Base-by-base conservation (phyloP, 2,113 vertebrate species). In the Eubucco bourcierii region DNA sequence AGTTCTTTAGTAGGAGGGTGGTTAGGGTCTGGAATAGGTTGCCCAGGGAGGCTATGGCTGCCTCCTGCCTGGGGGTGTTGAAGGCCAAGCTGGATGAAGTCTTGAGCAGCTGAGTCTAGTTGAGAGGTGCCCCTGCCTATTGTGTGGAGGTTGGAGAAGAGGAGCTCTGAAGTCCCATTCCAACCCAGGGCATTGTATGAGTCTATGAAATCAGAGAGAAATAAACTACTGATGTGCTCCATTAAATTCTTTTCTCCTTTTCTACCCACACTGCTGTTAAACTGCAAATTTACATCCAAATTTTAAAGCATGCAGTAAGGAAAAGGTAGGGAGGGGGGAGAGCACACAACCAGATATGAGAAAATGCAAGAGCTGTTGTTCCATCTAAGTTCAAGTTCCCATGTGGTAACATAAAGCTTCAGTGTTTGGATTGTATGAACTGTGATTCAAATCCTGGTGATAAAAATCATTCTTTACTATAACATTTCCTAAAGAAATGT, bases 401-500 rank as follows among this genome's bases (percentile, higher is more conserved):
- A 41, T 4, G 8, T 10, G 63, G 55, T 56, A 82, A 90, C 10
- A 25, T n/a, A 60, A 77, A 74, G 78, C 19, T 33, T 67, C 47
- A 46, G 13, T 39, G 5, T 80, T 41, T 58, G 72, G 50, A 85
- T 60, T 78, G 58, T 29, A 41, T 44, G 56, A 71, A 71, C 65
- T 58, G 29, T 34, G 65, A 75, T 65, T 90, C 67, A 90, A 83
- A 66, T 46, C 58, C 33, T 67, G 88, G 44, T 53, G 85, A 84
- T 17, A 87, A 89, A 96, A 93, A 80, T 68, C 93, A 85, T 58
- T 85, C 25, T 39, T 77, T 83, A 41, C 25, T 67, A 10, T 12
- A 73, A 25, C 37, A 65, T 28, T 33, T 87, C 90, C 82, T 34
- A 34, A 80, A 90, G 56, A 88, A 90, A 63, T 34, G 28, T 59